A percentile compares a stretch with the other conserved stretches of the same genome.
These are phyloP conservation scores for Zaprionus ornatus DNA, from an alignment of 1,140 invertebrate genomes.

Conservation along the genomic window DNA sequence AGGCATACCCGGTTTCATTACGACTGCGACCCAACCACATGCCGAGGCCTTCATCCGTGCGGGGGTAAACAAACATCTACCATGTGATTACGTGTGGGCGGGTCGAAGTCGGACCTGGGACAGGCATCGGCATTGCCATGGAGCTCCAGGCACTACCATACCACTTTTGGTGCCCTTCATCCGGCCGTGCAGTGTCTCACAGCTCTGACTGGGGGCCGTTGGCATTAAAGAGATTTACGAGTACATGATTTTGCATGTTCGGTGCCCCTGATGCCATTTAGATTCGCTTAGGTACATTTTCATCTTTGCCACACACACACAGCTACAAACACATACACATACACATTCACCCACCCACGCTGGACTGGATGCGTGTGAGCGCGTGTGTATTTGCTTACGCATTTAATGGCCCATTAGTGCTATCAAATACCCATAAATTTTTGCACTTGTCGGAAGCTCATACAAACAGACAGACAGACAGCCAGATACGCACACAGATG, in stretches of 20 bases:
- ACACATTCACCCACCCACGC: not conserved
- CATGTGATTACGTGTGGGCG: slow-evolving; percentile 51
- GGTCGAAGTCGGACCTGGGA: slow-evolving; percentile 32
- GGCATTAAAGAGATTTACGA: slow-evolving; percentile 81
- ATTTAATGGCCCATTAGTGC: slow-evolving; percentile 82
- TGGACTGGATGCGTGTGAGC: slow-evolving; percentile 10
- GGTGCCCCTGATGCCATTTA: slow-evolving; percentile 80
- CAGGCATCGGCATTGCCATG: slow-evolving; percentile 3
- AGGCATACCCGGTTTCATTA: slow-evolving; percentile 68
- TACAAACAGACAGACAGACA: slow-evolving; percentile 23
- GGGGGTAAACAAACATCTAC: slow-evolving; percentile 70
- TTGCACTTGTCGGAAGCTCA: slow-evolving; percentile 71
- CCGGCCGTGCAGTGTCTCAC: slow-evolving; percentile 45
- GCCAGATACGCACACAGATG: slow-evolving; percentile 10
- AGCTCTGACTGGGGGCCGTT: slow-evolving; percentile 65
- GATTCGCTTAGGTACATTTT: slow-evolving; percentile 83
- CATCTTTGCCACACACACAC: slow-evolving; percentile 63
- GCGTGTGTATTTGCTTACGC: slow-evolving; percentile 79
- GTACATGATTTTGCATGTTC: slow-evolving; percentile 82
- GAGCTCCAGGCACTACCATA: slow-evolving; percentile 3
- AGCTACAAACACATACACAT: slow-evolving; percentile 21
- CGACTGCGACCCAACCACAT: slow-evolving; percentile 43
- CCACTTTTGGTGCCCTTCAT: slow-evolving; percentile 21
- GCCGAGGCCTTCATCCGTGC: slow-evolving; percentile 32
- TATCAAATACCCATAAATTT: slow-evolving; percentile 83